Percentiles rank a stretch among this genome's conserved stretches.
Evolutionary conservation across 2,797 vertebrate genomes (phyloP).

Genomic region (Pelobates cultripes): DNA sequence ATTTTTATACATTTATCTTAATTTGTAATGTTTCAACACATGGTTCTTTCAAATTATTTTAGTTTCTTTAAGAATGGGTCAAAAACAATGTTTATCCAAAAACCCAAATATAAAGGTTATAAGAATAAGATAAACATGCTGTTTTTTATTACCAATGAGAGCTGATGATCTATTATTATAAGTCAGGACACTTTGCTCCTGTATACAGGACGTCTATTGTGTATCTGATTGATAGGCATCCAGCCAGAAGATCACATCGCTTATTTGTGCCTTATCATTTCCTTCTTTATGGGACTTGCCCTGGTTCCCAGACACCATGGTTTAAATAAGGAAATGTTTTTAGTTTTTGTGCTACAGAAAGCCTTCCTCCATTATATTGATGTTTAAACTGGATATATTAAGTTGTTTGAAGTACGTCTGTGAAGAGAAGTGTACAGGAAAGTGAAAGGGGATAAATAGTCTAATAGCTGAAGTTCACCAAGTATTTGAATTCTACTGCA

Average conservation of each 20-base stretch:
- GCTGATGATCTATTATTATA: not conserved
- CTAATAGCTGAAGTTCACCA: no score
- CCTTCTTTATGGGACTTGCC: constrained; percentile 25
- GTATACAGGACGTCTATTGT: not conserved
- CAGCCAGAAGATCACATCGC: constrained; percentile 8
- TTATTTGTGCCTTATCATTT: constrained; percentile 36
- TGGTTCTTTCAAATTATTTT: no score
- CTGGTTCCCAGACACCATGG: constrained; percentile 24
- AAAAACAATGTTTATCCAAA: not conserved
- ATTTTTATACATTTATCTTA: no score
- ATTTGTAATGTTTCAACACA: no score
- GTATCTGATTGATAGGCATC: constrained; percentile 18
- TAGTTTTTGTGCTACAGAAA: constrained; percentile 7
- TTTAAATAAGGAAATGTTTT: constrained; percentile 52
- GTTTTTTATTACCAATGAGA: no score
- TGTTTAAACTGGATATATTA: no score
- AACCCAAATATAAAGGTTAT: not conserved
- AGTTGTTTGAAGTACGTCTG: no score
- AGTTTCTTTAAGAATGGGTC: not conserved
- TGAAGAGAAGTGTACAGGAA: no score
- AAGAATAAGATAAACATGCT: not conserved
- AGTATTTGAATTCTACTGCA: no score
- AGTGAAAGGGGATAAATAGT: no score
- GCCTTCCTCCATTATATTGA: not conserved
- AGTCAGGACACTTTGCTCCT: not conserved